These are phyloP conservation scores for Bombyx huttoni DNA, from an alignment of 2,888 invertebrate species.

Conservation along the genomic window DNA sequence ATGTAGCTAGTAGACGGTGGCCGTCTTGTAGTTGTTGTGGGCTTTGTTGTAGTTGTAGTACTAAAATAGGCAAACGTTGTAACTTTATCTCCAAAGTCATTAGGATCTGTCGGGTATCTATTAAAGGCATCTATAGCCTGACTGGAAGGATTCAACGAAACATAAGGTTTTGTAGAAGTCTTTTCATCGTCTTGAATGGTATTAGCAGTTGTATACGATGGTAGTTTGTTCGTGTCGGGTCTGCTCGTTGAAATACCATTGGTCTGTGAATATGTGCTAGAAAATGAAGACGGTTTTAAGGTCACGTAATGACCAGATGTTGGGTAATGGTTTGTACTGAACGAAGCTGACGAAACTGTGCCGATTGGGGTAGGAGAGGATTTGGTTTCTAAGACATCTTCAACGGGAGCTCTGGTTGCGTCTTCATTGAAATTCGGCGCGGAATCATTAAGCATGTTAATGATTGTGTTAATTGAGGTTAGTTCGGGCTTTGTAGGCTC, in stretches of 20 bases:
- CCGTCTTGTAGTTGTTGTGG: conserved; percentile 39
- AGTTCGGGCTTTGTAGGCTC: conserved; percentile 53
- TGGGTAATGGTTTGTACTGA: conserved; percentile 37
- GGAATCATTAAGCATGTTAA: conserved; percentile 75
- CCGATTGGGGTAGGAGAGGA: conserved; percentile 42
- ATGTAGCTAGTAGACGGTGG: conserved; percentile 64
- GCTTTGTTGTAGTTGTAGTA: conserved; percentile 40
- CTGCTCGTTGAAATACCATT: conserved; percentile 13
- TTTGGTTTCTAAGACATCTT: conserved; percentile 46
- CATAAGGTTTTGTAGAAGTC: conserved; percentile 31
- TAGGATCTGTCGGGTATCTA: conserved; percentile 55
- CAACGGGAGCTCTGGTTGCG: conserved; percentile 35
- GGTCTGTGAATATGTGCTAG: conserved; percentile 7
- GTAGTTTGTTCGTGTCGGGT: conserved; percentile 25
- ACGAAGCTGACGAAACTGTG: conserved; percentile 33
- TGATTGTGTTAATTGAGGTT: conserved; percentile 70
- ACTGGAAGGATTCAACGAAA: conserved; percentile 51
- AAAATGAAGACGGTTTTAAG: conserved; percentile 38
- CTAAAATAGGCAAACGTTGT: conserved; percentile 55
- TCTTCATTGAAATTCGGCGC: conserved; percentile 52
- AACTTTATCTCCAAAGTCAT: conserved; percentile 44
- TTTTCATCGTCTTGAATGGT: conserved; percentile 34
- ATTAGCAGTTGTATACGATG: conserved; percentile 41
- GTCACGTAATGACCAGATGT: conserved; percentile 59
- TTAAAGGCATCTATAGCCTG: conserved; percentile 60